phyloP scores from a whole-genome alignment of 1,140 invertebrate genomes.

The Eumeta japonica region DNA sequence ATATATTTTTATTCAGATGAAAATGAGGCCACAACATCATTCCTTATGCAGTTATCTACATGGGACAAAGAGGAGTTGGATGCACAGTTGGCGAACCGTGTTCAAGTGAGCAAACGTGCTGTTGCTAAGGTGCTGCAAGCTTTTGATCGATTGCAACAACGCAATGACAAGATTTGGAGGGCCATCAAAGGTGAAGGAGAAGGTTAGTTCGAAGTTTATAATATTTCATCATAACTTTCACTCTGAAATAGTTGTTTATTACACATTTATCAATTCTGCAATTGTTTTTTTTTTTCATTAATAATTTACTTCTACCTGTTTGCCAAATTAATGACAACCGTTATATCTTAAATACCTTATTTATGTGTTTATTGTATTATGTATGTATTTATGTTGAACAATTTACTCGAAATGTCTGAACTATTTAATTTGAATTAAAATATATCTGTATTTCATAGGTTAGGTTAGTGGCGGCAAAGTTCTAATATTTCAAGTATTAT shows the following conservation, averaged over 20 bases:
- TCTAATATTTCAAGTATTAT: too few relatives aligned
- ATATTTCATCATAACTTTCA: background rate
- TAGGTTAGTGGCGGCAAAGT: too few relatives aligned
- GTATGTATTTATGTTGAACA: too few relatives aligned
- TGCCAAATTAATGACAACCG: background rate
- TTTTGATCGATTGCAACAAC: slow-evolving; percentile 90
- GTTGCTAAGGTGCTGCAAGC: slow-evolving; percentile 95
- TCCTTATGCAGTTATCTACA: slow-evolving; percentile 92
- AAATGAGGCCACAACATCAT: slow-evolving; percentile 94
- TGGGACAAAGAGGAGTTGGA: slow-evolving; percentile 98
- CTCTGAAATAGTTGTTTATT: too few relatives aligned
- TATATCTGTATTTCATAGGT: too few relatives aligned
- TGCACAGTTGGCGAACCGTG: slow-evolving; percentile 90
- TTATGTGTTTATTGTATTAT: too few relatives aligned
- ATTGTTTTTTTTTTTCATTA: too few relatives aligned
- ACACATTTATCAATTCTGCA: too few relatives aligned
- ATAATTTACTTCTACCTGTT: too few relatives aligned
- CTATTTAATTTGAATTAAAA: too few relatives aligned
- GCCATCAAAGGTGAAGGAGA: slow-evolving; percentile 82
- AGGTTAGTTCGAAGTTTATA: slow-evolving; percentile 28
- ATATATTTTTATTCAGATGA: slow-evolving; percentile 86
- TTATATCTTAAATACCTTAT: background rate
- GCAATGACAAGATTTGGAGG: slow-evolving; percentile 88
- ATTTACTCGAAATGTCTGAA: too few relatives aligned
- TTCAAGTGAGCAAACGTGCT: slow-evolving; percentile 88